Conservation (phyloP, 2,797 vertebrate species). For the Spheniscus humboldti region DNA sequence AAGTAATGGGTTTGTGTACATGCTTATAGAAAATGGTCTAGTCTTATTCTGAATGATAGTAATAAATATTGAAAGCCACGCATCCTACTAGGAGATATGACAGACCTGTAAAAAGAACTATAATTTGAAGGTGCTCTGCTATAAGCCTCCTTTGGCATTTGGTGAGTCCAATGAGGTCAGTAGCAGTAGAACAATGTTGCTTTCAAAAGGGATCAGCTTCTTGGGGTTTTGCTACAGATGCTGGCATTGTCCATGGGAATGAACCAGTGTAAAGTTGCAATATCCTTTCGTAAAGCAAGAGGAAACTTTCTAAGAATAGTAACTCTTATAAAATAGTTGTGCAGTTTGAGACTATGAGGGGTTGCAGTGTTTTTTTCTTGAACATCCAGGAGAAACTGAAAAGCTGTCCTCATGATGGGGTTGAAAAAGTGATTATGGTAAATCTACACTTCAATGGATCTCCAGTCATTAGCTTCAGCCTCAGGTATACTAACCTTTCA, state of each 20-base stretch:
- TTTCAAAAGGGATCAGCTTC: background rate
- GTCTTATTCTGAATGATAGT: background rate
- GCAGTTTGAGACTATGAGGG: background rate
- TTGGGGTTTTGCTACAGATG: background rate
- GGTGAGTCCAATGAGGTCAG: background rate
- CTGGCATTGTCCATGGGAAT: background rate
- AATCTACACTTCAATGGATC: background rate
- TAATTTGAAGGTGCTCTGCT: background rate
- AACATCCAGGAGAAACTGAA: background rate
- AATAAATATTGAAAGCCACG: background rate
- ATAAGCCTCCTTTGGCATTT: background rate
- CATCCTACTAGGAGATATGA: background rate
- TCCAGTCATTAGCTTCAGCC: background rate
- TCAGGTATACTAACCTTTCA: slow-evolving; percentile 11
- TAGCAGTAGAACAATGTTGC: background rate
- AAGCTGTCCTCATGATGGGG: background rate
- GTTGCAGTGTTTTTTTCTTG: background rate
- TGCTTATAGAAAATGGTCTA: background rate
- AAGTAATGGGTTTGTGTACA: background rate
- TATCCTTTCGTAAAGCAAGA: background rate
- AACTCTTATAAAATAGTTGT: background rate
- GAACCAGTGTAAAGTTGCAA: background rate
- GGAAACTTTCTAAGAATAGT: background rate
- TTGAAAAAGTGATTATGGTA: background rate
- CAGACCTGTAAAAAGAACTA: background rate